phyloP scores from a whole-genome alignment of 2,113 vertebrate species.

The Burhinus bistriatus region DNA sequence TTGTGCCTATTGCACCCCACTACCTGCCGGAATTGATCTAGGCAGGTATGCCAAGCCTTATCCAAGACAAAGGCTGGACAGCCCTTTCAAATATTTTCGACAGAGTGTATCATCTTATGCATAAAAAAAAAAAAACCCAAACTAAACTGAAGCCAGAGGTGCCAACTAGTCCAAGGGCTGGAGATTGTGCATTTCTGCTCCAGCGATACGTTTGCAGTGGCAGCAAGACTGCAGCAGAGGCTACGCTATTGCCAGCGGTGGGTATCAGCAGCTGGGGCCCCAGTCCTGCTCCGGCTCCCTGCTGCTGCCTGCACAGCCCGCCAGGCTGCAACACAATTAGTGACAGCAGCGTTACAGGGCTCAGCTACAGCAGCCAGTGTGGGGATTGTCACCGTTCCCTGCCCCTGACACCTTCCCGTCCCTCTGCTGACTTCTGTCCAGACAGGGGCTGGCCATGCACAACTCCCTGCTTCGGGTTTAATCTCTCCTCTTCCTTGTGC shows the following conservation, averaged over 20 bases:
- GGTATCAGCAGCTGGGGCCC: background rate
- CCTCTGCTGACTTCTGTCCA: background rate
- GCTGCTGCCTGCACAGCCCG: background rate
- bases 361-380: too few relatives aligned
- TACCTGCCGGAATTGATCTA: background rate
- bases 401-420: background rate
- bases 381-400: background rate
- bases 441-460: background rate
- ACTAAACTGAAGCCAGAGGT: background rate
- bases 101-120: too few relatives aligned
- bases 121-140: background rate
- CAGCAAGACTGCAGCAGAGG: background rate
- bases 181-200: background rate
- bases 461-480: fast-evolving
- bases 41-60: background rate
- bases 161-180: background rate
- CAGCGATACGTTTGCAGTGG: background rate
- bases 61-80: background rate
- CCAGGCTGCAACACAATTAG: fast-evolving
- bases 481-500: background rate
- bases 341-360: too few relatives aligned
- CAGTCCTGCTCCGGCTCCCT: background rate
- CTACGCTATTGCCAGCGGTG: background rate
- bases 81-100: background rate
- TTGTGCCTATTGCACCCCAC: background rate